Evolutionary conservation across 2,888 invertebrate species (phyloP), one percentile per base, ranked within the genome.

Genomic region (Heliconius ethilla): DNA sequence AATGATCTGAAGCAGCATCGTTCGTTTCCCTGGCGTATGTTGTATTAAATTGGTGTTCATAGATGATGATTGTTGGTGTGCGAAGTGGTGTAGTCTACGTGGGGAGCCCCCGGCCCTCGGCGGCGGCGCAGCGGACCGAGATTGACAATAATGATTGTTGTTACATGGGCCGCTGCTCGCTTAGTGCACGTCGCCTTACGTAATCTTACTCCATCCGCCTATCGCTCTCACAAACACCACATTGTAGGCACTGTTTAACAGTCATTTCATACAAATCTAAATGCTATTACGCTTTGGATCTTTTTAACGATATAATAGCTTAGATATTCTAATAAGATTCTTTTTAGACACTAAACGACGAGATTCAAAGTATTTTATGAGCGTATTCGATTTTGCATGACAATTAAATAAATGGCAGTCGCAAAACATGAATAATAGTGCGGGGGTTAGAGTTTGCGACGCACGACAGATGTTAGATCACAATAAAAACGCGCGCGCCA

Each of bases 401-500:
- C 66, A 81, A 75, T 75, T 79, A 69, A 63, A 76, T 73, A 75
- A 10, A 66, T 73, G 70, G 78, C 75, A 74, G 69, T 80, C 79
- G 79, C 80, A 82, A 76, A 81, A 75, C 63, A 66, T 69, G 59
- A 76, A 79, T 73, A 74, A 73, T 76, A 79, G 80, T 75, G 80
- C 82, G 82, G 83, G 85, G 85, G 84, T 87, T 85, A 84, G 83
- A 85, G 84, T 83, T 85, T 84, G 85, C 85, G 84, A 81, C 84
- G 85, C 87, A 88, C 89, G 92, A 93, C 94, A 94, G 94, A 94
- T 94, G 94, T 93, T 92, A 92, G 91, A 92, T 91, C 90, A 93
- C 92, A 94, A 93, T 93, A 93, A 94, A 93, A 94, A 93, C 89
- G 89, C 90, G 89, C 91, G 91, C 92, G 91, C 92, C 90, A 91